Base-by-base conservation (phyloP, 2,888 invertebrate genomes). In the Girardia tigrina region DNA sequence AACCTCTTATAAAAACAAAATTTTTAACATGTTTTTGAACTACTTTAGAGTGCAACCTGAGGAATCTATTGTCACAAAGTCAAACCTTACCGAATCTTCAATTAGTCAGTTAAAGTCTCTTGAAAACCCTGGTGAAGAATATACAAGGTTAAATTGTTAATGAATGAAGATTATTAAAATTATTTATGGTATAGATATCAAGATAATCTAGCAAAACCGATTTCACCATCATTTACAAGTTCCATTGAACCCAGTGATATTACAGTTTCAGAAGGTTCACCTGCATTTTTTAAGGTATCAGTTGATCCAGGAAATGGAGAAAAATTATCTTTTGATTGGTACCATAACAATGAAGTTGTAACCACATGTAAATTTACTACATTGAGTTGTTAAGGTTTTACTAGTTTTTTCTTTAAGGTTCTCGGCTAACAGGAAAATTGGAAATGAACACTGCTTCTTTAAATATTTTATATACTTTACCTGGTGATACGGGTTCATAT, bases 381-480 rank as follows among this genome's bases (percentile, higher is more conserved):
- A 14, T 12, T 14, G n/a, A 6, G 20, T 14, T 14, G 23, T 20
- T 70, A n/a, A 6, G 8, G 8, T 14, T 70, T 20, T 6, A 14
- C 12, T 70, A 12, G 20, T 70, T 8, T 14, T 12, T 26, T 6
- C 8, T 14, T 72, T n/a, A 26, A 76, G 69, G 78, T 12, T 72
- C 76, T 1, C 26, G 71, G 20, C 71, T 76, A 26, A 72, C 26
- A 20, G 74, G 72, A 26, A 23, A 20, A 4, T 20, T 72, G 81
- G 95, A 95, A 84, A 94, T 95, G 83, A 94, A 94, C 82, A 95
- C 94, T 82, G 94, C 95, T 20, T 93, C 95, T 12, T 87, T 99
- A 75, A 95, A 97, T 85, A 88, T 98, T 73, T 87, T 95, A 26
- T 93, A 94, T 81, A 93, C 94, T 26, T 95, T 94, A 83, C 92